phyloP scores from a whole-genome alignment of 2,888 invertebrate genomes.

The Fissipunctia ypsillon region DNA sequence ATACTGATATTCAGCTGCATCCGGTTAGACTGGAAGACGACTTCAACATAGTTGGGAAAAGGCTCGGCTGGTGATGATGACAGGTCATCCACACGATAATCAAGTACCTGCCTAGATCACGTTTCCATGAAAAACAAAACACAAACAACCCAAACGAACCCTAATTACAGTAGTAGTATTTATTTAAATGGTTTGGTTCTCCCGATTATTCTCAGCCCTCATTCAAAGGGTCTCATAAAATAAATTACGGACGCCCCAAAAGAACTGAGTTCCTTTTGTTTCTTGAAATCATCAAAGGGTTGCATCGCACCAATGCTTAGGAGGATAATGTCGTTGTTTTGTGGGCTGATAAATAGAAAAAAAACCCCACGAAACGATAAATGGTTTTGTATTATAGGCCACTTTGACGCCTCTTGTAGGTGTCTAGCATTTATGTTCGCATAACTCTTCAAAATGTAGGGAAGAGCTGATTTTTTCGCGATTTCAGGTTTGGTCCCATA shows the following conservation, averaged over 20 bases:
- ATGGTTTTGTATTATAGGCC: neutral
- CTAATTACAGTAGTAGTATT: slow-evolving; percentile 8
- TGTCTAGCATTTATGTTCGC: no score
- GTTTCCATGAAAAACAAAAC: neutral
- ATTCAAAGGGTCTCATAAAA: slow-evolving; percentile 22
- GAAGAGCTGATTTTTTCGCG: no score
- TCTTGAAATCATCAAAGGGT: slow-evolving; percentile 22
- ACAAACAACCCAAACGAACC: neutral
- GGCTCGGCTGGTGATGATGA: neutral
- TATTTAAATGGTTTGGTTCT: slow-evolving; percentile 25
- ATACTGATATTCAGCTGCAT: neutral
- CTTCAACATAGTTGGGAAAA: neutral
- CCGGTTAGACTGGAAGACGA: neutral
- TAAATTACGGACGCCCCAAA: slow-evolving; percentile 35
- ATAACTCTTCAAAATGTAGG: no score
- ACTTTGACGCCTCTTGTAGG: neutral
- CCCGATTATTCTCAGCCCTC: slow-evolving; percentile 15
- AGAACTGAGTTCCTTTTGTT: slow-evolving; percentile 32
- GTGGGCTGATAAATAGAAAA: neutral
- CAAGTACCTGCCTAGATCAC: neutral
- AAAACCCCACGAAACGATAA: neutral
- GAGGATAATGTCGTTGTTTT: slow-evolving; percentile 4
- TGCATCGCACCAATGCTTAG: neutral
- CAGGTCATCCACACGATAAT: neutral
- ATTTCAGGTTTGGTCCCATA: no score